These are phyloP conservation scores for Ciconia maguari DNA, from an alignment of 2,113 vertebrate genomes.

Conservation along the genomic window DNA sequence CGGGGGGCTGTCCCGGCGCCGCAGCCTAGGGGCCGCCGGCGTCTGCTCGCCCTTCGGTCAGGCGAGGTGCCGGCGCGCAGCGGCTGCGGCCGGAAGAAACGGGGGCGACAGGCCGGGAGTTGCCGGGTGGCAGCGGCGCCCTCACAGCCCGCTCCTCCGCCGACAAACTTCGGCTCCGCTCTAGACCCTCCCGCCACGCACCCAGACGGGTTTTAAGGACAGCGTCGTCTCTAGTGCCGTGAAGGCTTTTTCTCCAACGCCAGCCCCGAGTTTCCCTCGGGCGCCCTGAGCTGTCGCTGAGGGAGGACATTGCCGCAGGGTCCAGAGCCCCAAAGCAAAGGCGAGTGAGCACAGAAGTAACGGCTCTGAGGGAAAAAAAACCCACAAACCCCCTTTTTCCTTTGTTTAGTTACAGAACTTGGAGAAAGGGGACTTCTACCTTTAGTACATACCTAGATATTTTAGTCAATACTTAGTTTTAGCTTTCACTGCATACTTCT, in stretches of 20 bases:
- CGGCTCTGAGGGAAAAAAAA: too few species aligned
- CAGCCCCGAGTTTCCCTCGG: not conserved
- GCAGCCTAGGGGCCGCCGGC: not conserved
- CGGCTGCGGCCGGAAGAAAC: not conserved
- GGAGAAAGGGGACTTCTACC: not conserved
- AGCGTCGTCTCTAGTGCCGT: not conserved
- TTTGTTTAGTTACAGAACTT: not conserved
- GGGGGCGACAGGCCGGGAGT: not conserved
- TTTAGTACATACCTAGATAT: not conserved
- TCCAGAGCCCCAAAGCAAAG: too few species aligned
- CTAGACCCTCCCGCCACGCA: not conserved
- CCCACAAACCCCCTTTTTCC: accelerated
- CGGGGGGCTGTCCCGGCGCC: not conserved
- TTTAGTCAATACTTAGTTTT: not conserved
- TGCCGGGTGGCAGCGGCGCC: not conserved
- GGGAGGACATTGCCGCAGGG: not conserved
- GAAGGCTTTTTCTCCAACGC: accelerated
- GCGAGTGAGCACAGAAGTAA: not conserved
- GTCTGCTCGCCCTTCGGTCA: not conserved
- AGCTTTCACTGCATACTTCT: not conserved
- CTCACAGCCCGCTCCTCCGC: not conserved
- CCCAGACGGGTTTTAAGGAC: not conserved
- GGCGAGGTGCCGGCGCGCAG: too few species aligned
- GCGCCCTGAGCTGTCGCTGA: not conserved
- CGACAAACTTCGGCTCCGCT: not conserved